phyloP scores from a whole-genome alignment of 2,113 vertebrate genomes.

The Rhinopomastus cyanomelas region DNA sequence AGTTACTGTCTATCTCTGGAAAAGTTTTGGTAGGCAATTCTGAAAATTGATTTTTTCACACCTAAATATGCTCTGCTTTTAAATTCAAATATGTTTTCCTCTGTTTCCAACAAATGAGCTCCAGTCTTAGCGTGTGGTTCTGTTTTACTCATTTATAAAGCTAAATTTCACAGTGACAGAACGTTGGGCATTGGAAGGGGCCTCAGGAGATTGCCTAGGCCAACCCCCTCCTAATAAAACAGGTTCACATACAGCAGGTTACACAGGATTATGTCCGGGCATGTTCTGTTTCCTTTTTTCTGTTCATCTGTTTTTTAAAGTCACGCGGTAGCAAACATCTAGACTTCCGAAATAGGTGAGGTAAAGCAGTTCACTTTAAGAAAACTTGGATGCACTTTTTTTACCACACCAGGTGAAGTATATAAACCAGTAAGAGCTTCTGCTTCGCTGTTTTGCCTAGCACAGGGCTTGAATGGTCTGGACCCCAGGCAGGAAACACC shows the following conservation, averaged over 20 bases:
- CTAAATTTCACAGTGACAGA: not conserved
- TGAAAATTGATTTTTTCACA: not conserved
- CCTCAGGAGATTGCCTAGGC: too few relatives aligned
- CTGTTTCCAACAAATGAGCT: not conserved
- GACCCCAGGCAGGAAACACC: not conserved
- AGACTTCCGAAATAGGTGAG: not conserved
- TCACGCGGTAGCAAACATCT: not conserved
- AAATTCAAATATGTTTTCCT: not conserved
- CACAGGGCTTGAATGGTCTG: not conserved
- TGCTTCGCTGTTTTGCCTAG: not conserved
- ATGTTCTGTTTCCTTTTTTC: not conserved
- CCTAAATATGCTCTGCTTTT: not conserved
- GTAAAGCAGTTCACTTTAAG: not conserved
- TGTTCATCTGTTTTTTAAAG: not conserved
- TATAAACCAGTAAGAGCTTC: not conserved
- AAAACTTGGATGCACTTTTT: not conserved
- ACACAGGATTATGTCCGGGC: too few relatives aligned
- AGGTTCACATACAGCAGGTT: too few relatives aligned
- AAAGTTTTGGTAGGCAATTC: not conserved
- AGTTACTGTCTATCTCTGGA: not conserved
- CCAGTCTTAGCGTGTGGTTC: not conserved
- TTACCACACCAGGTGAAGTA: not conserved
- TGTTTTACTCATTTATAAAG: not conserved
- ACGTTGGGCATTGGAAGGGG: too few relatives aligned
- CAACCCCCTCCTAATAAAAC: too few relatives aligned